Conservation (phyloP, 2,888 invertebrate genomes). For the Rhagium mordax region DNA sequence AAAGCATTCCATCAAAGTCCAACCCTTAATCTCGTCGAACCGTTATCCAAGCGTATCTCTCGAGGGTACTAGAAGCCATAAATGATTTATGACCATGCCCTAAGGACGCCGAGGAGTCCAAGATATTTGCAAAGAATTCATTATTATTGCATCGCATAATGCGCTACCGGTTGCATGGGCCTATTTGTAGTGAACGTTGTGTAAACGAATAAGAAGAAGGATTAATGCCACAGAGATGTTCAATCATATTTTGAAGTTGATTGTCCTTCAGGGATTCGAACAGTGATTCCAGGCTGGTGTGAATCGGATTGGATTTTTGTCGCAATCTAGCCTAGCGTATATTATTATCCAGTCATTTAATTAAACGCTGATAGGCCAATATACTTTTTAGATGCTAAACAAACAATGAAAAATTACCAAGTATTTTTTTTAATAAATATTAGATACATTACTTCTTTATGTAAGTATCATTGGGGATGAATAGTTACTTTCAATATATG, state of each 20-base stretch:
- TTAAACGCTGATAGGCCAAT: no score
- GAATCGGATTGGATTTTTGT: constrained; percentile 2
- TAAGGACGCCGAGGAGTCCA: not conserved
- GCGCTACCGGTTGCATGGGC: constrained; percentile 24
- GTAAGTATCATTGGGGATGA: not conserved
- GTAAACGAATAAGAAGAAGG: constrained; percentile 15
- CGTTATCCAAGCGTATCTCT: constrained; percentile 15
- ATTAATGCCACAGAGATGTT: constrained; percentile 16
- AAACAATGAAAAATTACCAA: no score
- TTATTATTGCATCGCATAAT: constrained; percentile 20
- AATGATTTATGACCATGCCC: constrained; percentile 26
- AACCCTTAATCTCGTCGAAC: constrained; percentile 22
- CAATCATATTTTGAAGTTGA: constrained; percentile 17
- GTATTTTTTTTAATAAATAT: no score
- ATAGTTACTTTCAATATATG: not conserved
- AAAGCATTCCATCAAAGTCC: constrained; percentile 31
- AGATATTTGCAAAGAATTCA: constrained; percentile 26
- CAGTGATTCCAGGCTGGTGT: not conserved
- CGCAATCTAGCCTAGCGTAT: not conserved
- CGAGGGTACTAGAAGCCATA: constrained; percentile 16
- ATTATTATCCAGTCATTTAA: not conserved
- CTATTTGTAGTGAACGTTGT: constrained; percentile 2
- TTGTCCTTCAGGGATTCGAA: not conserved
- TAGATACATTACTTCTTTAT: no score
- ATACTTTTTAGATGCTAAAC: no score